A percentile compares a stretch with the other conserved stretches of the same genome.
phyloP scores from a whole-genome alignment of 1,140 invertebrate genomes.

The Drosophila pseudoananassae region DNA sequence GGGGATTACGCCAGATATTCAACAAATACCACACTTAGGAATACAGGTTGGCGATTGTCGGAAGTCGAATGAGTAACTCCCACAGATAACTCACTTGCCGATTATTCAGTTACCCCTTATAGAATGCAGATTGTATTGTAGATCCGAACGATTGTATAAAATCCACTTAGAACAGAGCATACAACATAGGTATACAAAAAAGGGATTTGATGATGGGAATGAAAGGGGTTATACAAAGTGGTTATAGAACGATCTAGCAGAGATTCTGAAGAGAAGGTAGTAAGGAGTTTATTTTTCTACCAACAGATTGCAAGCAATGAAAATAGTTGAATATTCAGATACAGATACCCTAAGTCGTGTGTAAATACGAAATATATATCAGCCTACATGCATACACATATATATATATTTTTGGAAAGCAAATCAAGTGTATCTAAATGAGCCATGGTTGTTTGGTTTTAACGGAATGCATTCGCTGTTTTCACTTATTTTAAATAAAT shows the following conservation, averaged over 20 bases:
- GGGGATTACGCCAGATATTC: constrained; percentile 22
- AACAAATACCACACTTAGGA: constrained; percentile 13
- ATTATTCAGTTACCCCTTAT: constrained; percentile 24
- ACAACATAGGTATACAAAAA: constrained; percentile 26
- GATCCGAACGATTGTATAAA: constrained; percentile 42
- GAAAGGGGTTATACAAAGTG: constrained; percentile 24
- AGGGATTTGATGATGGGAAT: constrained; percentile 19
- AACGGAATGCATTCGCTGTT: constrained; percentile 49
- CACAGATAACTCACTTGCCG: constrained; percentile 4
- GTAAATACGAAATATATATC: constrained; percentile 57
- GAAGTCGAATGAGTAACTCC: constrained; percentile 4
- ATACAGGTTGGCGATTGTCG: constrained; percentile 27
- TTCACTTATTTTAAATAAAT: constrained; percentile 47
- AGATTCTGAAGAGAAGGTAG: constrained; percentile 20
- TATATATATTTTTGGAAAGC: constrained; percentile 71
- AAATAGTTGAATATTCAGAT: constrained; percentile 41
- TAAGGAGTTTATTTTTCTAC: constrained; percentile 72
- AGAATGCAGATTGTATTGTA: constrained; percentile 35
- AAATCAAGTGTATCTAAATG: constrained; percentile 39
- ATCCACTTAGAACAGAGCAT: constrained; percentile 39
- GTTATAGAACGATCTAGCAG: constrained; percentile 1
- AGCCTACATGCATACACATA: constrained; percentile 46
- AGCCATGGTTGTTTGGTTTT: constrained; percentile 56
- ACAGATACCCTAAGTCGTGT: constrained; percentile 43
- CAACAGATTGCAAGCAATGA: constrained; percentile 62